Percentiles rank a stretch among this genome's conserved stretches.
Conservation (phyloP, 2,888 invertebrate species). For the Machimus rusticus region DNA sequence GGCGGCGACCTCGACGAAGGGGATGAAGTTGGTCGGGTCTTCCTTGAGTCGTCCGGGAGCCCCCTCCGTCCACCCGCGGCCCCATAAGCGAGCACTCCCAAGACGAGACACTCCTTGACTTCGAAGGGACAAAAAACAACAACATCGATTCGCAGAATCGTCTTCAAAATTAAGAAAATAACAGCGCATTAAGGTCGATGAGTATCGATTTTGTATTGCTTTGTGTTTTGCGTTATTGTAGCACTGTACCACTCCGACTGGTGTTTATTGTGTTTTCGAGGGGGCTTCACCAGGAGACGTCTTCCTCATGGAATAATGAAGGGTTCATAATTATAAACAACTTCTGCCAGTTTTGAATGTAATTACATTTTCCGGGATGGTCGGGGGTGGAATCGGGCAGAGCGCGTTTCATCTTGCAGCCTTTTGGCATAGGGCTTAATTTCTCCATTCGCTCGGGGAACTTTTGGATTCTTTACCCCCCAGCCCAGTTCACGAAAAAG, state of each 20-base stretch:
- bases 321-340: constrained; percentile 49
- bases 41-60: neutral
- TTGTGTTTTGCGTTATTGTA: constrained; percentile 10
- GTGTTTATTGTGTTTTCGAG: constrained; percentile 22
- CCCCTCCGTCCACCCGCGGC: neutral
- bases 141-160: constrained; percentile 1
- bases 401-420: constrained; percentile 8
- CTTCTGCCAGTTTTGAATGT: constrained; percentile 47
- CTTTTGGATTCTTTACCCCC: neutral
- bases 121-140: neutral
- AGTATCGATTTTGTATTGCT: constrained; percentile 27
- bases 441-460: neutral
- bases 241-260: constrained; percentile 6
- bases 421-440: neutral
- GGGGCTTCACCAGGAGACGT: constrained; percentile 8
- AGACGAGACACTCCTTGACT: constrained; percentile 6
- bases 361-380: constrained; percentile 45
- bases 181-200: constrained; percentile 35
- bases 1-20: neutral
- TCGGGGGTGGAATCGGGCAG: neutral
- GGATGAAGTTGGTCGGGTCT: neutral
- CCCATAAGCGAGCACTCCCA: neutral
- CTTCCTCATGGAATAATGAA: constrained; percentile 47
- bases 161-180: constrained; percentile 19
- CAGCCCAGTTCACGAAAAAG: neutral